These are phyloP conservation scores for Lepus townsendii DNA, from an alignment of 2,797 vertebrate genomes.

Conservation along the genomic window DNA sequence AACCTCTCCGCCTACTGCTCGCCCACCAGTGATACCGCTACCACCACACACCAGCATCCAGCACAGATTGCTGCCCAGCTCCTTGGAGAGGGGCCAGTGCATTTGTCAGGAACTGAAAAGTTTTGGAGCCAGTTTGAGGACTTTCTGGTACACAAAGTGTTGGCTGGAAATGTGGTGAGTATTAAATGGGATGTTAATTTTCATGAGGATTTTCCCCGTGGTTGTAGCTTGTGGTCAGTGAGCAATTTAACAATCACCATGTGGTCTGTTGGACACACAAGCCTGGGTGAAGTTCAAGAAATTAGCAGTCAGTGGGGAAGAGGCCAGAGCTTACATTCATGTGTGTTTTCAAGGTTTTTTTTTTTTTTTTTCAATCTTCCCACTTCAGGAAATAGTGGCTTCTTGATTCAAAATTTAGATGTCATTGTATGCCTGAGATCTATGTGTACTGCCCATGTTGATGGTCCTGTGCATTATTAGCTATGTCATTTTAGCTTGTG, in stretches of 20 bases:
- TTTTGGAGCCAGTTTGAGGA: slow-evolving; percentile 76
- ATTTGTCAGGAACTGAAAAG: slow-evolving; percentile 85
- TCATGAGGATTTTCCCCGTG: slow-evolving; percentile 81
- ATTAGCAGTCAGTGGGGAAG: slow-evolving; percentile 80
- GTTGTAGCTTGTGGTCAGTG: slow-evolving; percentile 86
- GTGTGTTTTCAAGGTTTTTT: slow-evolving; percentile 31
- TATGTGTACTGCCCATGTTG: neutral
- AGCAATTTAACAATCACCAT: slow-evolving; percentile 86
- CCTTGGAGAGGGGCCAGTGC: slow-evolving; percentile 78
- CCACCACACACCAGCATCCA: slow-evolving; percentile 65
- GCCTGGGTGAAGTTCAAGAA: slow-evolving; percentile 83
- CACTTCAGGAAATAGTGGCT: neutral
- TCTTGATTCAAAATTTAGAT: slow-evolving; percentile 66
- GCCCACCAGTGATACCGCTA: neutral
- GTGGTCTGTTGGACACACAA: slow-evolving; percentile 77
- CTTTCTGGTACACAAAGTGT: slow-evolving; percentile 73
- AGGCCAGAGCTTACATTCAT: slow-evolving; percentile 63
- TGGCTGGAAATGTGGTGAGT: slow-evolving; percentile 79
- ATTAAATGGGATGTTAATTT: slow-evolving; percentile 80
- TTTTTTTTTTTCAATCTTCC: neutral
- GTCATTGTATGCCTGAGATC: neutral
- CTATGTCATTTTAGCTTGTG: neutral
- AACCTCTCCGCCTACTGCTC: slow-evolving; percentile 19
- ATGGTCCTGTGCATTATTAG: neutral
- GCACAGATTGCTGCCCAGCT: slow-evolving; percentile 82